Evolutionary conservation across 2,113 vertebrate species (phyloP), one percentile per base, ranked within the genome.

Genomic region (Charina bottae): DNA sequence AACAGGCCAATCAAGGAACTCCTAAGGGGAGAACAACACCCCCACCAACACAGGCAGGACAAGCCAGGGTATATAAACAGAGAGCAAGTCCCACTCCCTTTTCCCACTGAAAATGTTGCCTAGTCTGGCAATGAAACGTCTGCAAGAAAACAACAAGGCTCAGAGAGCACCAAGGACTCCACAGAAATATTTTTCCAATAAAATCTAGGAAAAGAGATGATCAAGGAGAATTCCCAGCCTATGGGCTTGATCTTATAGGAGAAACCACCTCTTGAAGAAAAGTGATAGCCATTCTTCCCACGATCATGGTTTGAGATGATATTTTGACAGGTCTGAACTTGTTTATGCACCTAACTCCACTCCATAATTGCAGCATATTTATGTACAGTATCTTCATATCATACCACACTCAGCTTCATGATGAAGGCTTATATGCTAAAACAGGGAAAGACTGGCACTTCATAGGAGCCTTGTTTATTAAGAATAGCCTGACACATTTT

Each of bases 321-420:
- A 78, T 89, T 78, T 78, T 78, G 53, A 89, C 72, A 68, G 54
- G 23, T 58, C 68, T 83, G 42, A 28, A 83, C 54, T 83, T 89
- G n/a, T 56, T 42, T 46, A 24, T 78, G 88, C 33, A 24, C 72
- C 55, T 4, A n/a, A 24, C n/a, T 42, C 12, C 42, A 58, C 46
- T 90, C 68, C 3, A 26, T 58, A 83, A 90, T 90, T 58, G 21
- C 33, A 46, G 23, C 11, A 46, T 83, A 26, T 88, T 46, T 83
- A 42, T 5, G 54, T 17, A 56, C 10, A 56, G 53, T 58, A 83
- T 26, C 33, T 83, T 83, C 83, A 54, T 23, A 37, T 55, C 8
- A 24, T 37, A 46, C 68, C 19, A 17, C 23, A 56, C 0, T 37
- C 24, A 11, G 23, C 54, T 90, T 90, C 12, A 2, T 83, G 72